Evolutionary conservation across 2,888 invertebrate genomes (phyloP).

Genomic region (Morpho helenor): DNA sequence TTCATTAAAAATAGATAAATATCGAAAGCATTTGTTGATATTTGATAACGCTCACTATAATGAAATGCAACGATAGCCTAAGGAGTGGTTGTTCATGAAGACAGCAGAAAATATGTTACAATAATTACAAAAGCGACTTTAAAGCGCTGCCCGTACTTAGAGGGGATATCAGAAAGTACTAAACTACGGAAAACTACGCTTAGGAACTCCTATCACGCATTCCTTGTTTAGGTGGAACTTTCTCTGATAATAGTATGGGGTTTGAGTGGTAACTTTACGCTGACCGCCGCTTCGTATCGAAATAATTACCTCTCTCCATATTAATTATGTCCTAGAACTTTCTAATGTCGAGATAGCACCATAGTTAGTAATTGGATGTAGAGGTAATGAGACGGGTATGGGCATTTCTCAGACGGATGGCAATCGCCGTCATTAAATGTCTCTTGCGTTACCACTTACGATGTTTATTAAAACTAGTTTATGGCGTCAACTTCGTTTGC

Average conservation of each 20-base stretch:
- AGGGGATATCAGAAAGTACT: constrained; percentile 17
- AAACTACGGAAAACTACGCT: constrained; percentile 10
- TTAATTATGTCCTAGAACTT: constrained; percentile 71
- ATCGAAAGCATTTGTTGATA: too few relatives aligned
- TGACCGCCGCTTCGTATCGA: constrained; percentile 45
- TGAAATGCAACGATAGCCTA: background rate
- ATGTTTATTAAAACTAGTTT: constrained; percentile 29
- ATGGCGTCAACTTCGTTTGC: constrained; percentile 16
- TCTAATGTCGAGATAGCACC: constrained; percentile 53
- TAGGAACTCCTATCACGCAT: constrained; percentile 22
- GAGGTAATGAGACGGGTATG: constrained; percentile 52
- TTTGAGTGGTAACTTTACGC: constrained; percentile 45
- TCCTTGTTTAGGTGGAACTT: constrained; percentile 43
- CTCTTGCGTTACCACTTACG: constrained; percentile 31
- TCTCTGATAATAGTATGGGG: constrained; percentile 61
- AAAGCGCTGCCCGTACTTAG: constrained; percentile 15
- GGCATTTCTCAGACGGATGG: constrained; percentile 52
- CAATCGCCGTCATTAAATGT: constrained; percentile 43
- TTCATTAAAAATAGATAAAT: too few relatives aligned
- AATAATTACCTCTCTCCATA: constrained; percentile 71
- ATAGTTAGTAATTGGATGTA: constrained; percentile 46
- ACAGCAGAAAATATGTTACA: constrained; percentile 3
- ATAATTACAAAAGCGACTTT: constrained; percentile 6
- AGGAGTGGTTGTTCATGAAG: too few relatives aligned
- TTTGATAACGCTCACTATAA: background rate